A percentile compares a stretch with the other conserved stretches of the same genome.
phyloP scores from a whole-genome alignment of 2,888 invertebrate species.

The Drosophila austrosaltans region DNA sequence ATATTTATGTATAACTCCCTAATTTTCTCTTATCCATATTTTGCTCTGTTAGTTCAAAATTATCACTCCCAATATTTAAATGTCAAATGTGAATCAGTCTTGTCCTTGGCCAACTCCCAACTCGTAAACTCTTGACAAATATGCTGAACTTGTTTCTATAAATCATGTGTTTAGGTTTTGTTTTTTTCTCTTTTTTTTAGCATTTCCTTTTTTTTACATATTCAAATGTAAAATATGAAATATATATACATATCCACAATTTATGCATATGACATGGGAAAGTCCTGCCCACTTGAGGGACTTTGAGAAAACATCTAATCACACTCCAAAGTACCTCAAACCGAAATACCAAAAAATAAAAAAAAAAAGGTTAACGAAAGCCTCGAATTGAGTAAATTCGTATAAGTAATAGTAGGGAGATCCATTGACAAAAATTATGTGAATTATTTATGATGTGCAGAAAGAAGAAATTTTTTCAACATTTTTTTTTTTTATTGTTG shows the following conservation, averaged over 20 bases:
- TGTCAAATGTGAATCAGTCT: background rate
- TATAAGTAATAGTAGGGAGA: slow-evolving; percentile 20
- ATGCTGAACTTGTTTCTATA: slow-evolving; percentile 6
- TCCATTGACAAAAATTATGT: slow-evolving; percentile 50
- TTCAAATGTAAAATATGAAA: slow-evolving; percentile 16
- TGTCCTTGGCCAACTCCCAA: slow-evolving; percentile 4
- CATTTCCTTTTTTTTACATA: slow-evolving; percentile 3
- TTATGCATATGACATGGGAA: slow-evolving; percentile 3
- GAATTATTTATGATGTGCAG: slow-evolving; percentile 61
- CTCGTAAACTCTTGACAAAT: slow-evolving; percentile 2
- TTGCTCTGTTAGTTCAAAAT: background rate
- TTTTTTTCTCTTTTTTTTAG: background rate
- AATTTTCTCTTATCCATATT: background rate
- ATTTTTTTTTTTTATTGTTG: slow-evolving; percentile 23
- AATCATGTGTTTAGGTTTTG: slow-evolving; percentile 11
- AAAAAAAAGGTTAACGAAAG: slow-evolving; percentile 32
- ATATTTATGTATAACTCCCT: background rate
- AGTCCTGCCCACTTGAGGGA: slow-evolving; percentile 19
- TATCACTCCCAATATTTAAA: background rate
- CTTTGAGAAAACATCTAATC: slow-evolving; percentile 6
- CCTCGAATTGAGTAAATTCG: background rate
- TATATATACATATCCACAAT: background rate
- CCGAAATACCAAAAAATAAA: slow-evolving; percentile 3
- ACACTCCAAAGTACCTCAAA: slow-evolving; percentile 11
- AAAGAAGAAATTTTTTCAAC: slow-evolving; percentile 22